phyloP scores from a whole-genome alignment of 2,888 invertebrate genomes.

The Lasioglossum zephyrum region DNA sequence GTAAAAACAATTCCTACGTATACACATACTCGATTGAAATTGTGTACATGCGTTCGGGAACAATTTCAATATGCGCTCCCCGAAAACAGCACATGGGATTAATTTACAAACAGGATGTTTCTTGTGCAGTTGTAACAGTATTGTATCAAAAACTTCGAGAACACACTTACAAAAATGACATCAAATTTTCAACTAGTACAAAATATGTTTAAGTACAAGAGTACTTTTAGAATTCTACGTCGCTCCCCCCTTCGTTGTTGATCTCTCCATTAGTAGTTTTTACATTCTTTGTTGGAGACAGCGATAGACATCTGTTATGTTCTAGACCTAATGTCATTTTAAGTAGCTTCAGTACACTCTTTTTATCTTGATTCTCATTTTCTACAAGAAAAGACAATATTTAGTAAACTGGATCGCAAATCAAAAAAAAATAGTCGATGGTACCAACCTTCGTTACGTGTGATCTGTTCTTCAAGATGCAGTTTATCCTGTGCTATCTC shows the following conservation, averaged over 20 bases:
- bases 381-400: slow-evolving; percentile 84
- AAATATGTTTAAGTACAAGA: slow-evolving; percentile 48
- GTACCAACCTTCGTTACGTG: slow-evolving; percentile 86
- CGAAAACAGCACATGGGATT: not conserved
- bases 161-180: slow-evolving; percentile 54
- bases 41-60: slow-evolving; percentile 16
- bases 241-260: slow-evolving; percentile 45
- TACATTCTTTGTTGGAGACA: slow-evolving; percentile 69
- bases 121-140: slow-evolving; percentile 35
- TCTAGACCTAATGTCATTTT: slow-evolving; percentile 91
- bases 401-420: slow-evolving; percentile 8
- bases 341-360: slow-evolving; percentile 91
- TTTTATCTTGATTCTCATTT: slow-evolving; percentile 90
- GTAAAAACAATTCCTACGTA: slow-evolving; percentile 11
- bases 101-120: not conserved
- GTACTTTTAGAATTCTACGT: slow-evolving; percentile 62
- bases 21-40: slow-evolving; percentile 27
- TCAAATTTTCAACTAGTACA: slow-evolving; percentile 37
- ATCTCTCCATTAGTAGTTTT: slow-evolving; percentile 65
- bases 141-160: slow-evolving; percentile 35
- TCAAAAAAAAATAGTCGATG: slow-evolving; percentile 7
- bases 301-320: slow-evolving; percentile 76
- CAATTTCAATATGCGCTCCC: not conserved
- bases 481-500: slow-evolving; percentile 96
- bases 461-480: slow-evolving; percentile 95